phyloP scores from a whole-genome alignment of 2,797 vertebrate genomes.

The Oreochromis mossambicus region DNA sequence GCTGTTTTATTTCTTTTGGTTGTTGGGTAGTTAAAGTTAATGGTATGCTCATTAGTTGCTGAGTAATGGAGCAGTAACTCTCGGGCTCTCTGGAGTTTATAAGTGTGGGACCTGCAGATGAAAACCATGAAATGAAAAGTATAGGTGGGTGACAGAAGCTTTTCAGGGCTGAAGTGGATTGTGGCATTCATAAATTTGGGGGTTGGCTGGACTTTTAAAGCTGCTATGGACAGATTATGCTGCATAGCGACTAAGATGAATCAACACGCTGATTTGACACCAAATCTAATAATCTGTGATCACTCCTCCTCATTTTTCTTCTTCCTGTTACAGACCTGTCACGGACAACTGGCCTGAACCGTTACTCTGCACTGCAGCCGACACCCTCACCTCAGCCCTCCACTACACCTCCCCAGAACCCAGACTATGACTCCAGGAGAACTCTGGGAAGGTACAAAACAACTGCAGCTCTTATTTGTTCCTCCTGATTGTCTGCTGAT shows the following conservation, averaged over 20 bases:
- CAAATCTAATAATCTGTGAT: neutral
- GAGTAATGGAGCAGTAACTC: neutral
- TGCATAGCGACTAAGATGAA: neutral
- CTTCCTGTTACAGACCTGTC: slow-evolving; percentile 79
- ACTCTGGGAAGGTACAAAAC: slow-evolving; percentile 84
- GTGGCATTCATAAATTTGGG: neutral
- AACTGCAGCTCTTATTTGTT: neutral
- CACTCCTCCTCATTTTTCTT: neutral
- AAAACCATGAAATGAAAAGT: neutral
- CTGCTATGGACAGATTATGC: neutral
- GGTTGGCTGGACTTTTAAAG: neutral
- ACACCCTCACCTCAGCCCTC: slow-evolving; percentile 72
- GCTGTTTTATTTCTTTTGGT: neutral
- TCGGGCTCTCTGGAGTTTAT: accelerated
- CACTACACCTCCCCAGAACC: slow-evolving; percentile 70
- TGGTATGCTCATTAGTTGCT: neutral
- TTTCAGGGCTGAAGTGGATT: neutral
- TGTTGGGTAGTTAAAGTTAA: neutral
- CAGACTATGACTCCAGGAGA: slow-evolving; percentile 87
- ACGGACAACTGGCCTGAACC: slow-evolving; percentile 87
- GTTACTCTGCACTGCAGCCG: slow-evolving; percentile 91
- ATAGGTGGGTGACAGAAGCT: neutral
- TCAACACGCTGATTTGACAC: neutral
- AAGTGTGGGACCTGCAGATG: neutral
- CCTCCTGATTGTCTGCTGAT: neutral